Percentiles rank a stretch among this genome's conserved stretches.
Conservation (phyloP, 2,113 vertebrate species). For the Butastur rufipennis region DNA sequence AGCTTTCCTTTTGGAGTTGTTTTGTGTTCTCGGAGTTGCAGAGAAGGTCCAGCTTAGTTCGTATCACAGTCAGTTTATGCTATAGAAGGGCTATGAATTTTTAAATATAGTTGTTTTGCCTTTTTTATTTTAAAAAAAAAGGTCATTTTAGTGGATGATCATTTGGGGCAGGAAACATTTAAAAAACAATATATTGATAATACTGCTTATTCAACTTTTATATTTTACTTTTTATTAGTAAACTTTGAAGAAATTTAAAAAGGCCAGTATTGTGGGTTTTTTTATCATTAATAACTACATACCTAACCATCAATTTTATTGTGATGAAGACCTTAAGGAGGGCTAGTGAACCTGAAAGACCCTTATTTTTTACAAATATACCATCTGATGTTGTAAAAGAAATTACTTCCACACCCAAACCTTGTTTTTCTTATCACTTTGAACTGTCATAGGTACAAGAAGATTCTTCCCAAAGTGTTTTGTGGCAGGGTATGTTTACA, state of each 20-base stretch:
- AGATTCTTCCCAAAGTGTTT: neutral
- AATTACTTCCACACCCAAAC: neutral
- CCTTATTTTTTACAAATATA: neutral
- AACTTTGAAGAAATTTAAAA: neutral
- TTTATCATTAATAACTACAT: neutral
- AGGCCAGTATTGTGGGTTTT: accelerated
- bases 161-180: neutral
- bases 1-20: neutral
- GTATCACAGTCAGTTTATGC: neutral
- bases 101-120: neutral
- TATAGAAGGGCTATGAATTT: neutral
- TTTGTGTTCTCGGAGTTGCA: neutral
- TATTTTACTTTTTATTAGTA: neutral
- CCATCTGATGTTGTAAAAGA: neutral
- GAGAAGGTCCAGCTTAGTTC: neutral
- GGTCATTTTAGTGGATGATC: neutral
- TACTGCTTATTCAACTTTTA: neutral
- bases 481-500: neutral
- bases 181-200: neutral
- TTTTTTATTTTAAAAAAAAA: neutral
- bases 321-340: neutral
- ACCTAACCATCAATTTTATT: neutral
- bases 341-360: neutral
- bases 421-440: neutral
- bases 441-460: neutral